phyloP scores from a whole-genome alignment of 2,888 invertebrate genomes.

The Trissolcus brochymenae region DNA sequence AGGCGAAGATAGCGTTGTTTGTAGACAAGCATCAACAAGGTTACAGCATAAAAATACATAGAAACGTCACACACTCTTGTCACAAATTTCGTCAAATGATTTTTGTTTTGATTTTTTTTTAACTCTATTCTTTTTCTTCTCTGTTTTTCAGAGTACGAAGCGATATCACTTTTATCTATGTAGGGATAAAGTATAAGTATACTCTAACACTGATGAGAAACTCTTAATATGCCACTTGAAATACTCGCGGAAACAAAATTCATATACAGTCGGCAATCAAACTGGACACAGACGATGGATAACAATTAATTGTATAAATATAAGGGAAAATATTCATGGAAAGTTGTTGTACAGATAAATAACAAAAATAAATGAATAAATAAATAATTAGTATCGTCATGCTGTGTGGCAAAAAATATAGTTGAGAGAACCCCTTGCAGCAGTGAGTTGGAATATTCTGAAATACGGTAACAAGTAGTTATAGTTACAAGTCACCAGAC shows the following conservation, averaged over 20 bases:
- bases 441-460: slow-evolving; percentile 38
- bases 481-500: slow-evolving; percentile 21
- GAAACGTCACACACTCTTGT: slow-evolving; percentile 68
- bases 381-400: slow-evolving; percentile 50
- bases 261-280: background rate
- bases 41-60: slow-evolving; percentile 74
- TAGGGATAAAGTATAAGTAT: slow-evolving; percentile 50
- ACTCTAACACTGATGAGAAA: slow-evolving; percentile 75
- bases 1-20: slow-evolving; percentile 75
- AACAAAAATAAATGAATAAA: slow-evolving; percentile 42
- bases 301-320: no score
- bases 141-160: no score
- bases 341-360: slow-evolving; percentile 33
- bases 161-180: no score
- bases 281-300: no score
- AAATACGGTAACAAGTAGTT: slow-evolving; percentile 31
- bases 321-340: no score
- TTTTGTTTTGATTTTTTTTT: slow-evolving; percentile 15
- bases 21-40: slow-evolving; percentile 75
- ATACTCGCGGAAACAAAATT: slow-evolving; percentile 1
- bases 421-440: slow-evolving; percentile 35
- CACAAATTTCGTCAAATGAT: slow-evolving; percentile 53
- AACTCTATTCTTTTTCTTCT: no score
- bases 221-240: slow-evolving; percentile 68
- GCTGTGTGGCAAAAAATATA: slow-evolving; percentile 62